Evolutionary conservation across 1,140 invertebrate genomes (phyloP).

Genomic region (Brachystomella parvula): DNA sequence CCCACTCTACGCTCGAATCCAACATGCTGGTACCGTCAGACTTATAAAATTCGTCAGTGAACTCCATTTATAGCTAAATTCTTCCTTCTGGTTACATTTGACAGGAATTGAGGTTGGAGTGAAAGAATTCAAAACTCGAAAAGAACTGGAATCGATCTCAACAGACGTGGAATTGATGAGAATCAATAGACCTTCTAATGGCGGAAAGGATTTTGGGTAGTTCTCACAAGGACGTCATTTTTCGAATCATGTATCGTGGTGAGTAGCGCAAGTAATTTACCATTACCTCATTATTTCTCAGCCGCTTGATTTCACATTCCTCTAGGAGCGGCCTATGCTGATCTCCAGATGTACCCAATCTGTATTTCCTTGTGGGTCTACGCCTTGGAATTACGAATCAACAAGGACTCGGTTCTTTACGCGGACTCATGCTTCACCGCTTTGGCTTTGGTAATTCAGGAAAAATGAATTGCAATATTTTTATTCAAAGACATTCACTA

Average conservation of each 20-base stretch:
- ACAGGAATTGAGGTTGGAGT: constrained; percentile 23
- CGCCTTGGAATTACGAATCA: constrained; percentile 66
- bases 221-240: constrained; percentile 76
- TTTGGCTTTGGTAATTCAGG: constrained; percentile 57
- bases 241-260: constrained; percentile 42
- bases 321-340: constrained; percentile 76
- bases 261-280: neutral
- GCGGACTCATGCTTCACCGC: constrained; percentile 71
- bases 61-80: no score
- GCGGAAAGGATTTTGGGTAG: constrained; percentile 71
- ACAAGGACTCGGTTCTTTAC: constrained; percentile 63
- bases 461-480: constrained; percentile 1
- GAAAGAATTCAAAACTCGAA: constrained; percentile 60
- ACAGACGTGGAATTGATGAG: constrained; percentile 70
- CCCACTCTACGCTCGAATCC: constrained; percentile 15
- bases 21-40: no score
- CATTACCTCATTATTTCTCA: constrained; percentile 44
- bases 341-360: constrained; percentile 69
- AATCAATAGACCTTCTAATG: constrained; percentile 72
- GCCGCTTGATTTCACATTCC: no score
- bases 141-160: constrained; percentile 61
- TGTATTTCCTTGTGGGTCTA: constrained; percentile 78
- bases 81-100: constrained; percentile 3
- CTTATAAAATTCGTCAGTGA: no score
- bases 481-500: no score